Percentiles rank a stretch among this genome's conserved stretches.
phyloP scores from a whole-genome alignment of 2,797 vertebrate species.

The Apodemus agrarius region DNA sequence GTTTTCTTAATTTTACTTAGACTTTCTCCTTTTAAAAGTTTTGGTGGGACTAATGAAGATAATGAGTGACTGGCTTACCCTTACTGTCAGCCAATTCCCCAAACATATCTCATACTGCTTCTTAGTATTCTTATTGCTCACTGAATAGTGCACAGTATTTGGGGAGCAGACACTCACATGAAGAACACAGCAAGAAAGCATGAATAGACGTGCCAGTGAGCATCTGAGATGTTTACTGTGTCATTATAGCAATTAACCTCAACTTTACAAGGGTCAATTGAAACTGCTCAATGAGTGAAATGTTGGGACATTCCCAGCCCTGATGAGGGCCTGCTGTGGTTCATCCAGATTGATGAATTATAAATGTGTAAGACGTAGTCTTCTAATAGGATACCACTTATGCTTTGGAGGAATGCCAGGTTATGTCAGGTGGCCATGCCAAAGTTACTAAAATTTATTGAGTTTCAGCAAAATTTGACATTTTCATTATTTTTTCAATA shows the following conservation, averaged over 20 bases:
- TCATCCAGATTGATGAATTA: constrained; percentile 17
- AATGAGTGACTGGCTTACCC: neutral
- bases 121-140: neutral
- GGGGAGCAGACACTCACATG: neutral
- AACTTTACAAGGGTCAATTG: neutral
- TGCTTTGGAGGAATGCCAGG: neutral
- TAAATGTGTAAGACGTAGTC: neutral
- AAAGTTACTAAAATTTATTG: neutral
- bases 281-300: neutral
- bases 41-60: neutral
- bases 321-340: neutral
- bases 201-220: neutral
- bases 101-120: neutral
- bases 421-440: neutral
- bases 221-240: neutral
- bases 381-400: neutral
- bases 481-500: neutral
- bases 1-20: neutral
- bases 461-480: neutral
- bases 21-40: neutral
- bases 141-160: neutral
- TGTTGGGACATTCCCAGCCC: neutral
- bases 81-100: fast-evolving
- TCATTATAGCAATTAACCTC: neutral
- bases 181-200: neutral